Evolutionary conservation across 2,797 vertebrate genomes (phyloP).

Genomic region (Melanotaenia boesemani): DNA sequence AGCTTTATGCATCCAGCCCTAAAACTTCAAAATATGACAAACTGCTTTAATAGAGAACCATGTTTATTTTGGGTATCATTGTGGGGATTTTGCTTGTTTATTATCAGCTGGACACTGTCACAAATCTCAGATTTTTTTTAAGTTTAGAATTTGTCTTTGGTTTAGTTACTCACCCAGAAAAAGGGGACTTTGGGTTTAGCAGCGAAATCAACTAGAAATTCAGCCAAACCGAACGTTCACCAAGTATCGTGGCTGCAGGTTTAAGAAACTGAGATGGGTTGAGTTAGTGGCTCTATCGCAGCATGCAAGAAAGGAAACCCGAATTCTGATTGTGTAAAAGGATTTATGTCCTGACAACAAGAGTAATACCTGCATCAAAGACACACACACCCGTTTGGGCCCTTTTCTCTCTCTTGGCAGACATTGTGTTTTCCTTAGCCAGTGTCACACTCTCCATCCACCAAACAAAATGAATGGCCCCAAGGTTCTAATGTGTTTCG

Average conservation of each 20-base stretch:
- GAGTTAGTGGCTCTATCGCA: not conserved
- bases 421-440: not conserved
- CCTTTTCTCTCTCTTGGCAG: not conserved
- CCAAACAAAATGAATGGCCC: constrained; percentile 32
- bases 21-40: no score
- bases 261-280: not conserved
- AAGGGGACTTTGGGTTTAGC: not conserved
- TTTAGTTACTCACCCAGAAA: not conserved
- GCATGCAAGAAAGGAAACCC: not conserved
- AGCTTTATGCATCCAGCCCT: no score
- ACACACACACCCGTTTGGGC: not conserved
- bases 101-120: not conserved
- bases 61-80: not conserved
- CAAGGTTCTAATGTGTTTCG: constrained; percentile 13
- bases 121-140: not conserved
- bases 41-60: not conserved
- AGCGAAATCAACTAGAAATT: not conserved
- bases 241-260: not conserved
- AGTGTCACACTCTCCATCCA: constrained; percentile 19
- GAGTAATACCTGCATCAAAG: not conserved
- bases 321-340: not conserved
- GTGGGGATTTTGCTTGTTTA: not conserved
- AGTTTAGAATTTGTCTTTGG: not conserved
- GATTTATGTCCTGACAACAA: not conserved
- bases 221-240: not conserved